These are phyloP conservation scores for Centruroides sculpturatus DNA, from an alignment of 1,140 invertebrate genomes.

Conservation along the genomic window DNA sequence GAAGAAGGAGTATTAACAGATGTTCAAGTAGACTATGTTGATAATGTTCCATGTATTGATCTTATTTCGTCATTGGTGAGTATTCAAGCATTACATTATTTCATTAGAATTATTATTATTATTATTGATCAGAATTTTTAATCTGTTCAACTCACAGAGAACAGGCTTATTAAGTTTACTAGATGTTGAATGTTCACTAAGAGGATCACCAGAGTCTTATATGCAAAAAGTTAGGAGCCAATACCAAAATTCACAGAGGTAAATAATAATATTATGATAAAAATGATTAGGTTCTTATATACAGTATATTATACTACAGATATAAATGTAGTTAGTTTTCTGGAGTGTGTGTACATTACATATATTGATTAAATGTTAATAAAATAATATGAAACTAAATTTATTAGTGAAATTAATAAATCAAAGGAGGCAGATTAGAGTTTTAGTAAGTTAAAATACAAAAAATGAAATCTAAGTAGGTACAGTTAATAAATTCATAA, in stretches of 20 bases:
- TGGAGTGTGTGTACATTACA: no score
- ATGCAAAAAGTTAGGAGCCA: slow-evolving; percentile 71
- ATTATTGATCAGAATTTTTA: slow-evolving; percentile 1
- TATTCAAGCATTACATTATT: slow-evolving; percentile 6
- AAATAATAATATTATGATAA: background rate
- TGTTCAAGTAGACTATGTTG: slow-evolving; percentile 82
- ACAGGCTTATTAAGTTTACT: slow-evolving; percentile 80
- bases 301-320: no score
- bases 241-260: slow-evolving; percentile 52
- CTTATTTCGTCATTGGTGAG: slow-evolving; percentile 75
- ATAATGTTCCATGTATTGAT: slow-evolving; percentile 91
- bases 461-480: no score
- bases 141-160: slow-evolving; percentile 35
- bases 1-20: slow-evolving; percentile 86
- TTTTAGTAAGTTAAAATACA: no score
- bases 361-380: no score
- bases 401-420: no score
- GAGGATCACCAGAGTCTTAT: slow-evolving; percentile 73
- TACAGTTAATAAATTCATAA: no score
- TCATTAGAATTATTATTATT: background rate
- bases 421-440: no score
- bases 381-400: no score
- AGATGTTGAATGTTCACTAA: slow-evolving; percentile 78
- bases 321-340: no score
- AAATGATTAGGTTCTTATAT: no score